Conservation (phyloP, 2,113 vertebrate genomes). For the Rhegmatorhina hoffmannsi region DNA sequence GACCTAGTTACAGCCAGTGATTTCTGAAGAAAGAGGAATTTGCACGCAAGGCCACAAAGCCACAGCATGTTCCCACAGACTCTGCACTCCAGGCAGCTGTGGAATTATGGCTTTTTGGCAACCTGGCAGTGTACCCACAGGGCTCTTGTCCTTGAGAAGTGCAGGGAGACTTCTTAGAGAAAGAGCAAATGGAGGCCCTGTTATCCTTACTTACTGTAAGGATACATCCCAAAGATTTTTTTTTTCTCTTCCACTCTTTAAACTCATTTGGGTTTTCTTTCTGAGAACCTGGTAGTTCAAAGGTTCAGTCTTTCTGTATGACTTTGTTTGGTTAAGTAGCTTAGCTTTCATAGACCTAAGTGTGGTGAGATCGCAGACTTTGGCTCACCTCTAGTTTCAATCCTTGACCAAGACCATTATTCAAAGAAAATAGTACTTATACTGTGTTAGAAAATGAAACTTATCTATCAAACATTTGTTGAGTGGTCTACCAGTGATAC, state of each 20-base stretch:
- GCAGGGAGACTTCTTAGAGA: neutral
- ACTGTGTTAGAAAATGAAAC: neutral
- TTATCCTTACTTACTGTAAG: neutral
- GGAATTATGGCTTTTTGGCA: neutral
- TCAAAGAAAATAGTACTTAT: neutral
- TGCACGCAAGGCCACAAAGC: neutral
- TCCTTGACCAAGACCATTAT: neutral
- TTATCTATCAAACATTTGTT: neutral
- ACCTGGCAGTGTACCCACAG: no score
- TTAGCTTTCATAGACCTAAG: neutral
- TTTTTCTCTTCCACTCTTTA: neutral
- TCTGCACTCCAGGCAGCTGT: neutral
- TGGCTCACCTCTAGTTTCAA: neutral
- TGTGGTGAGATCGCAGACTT: neutral
- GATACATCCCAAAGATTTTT: neutral
- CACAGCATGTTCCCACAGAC: neutral
- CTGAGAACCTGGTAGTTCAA: neutral
- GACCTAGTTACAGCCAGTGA: neutral
- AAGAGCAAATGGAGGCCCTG: accelerated
- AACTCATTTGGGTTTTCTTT: neutral
- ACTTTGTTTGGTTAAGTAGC: accelerated
- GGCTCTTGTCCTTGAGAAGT: neutral
- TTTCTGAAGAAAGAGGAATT: neutral
- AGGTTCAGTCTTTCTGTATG: neutral
- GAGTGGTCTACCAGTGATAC: neutral